phyloP scores from a whole-genome alignment of 2,888 invertebrate genomes.

The Gari tellinella region DNA sequence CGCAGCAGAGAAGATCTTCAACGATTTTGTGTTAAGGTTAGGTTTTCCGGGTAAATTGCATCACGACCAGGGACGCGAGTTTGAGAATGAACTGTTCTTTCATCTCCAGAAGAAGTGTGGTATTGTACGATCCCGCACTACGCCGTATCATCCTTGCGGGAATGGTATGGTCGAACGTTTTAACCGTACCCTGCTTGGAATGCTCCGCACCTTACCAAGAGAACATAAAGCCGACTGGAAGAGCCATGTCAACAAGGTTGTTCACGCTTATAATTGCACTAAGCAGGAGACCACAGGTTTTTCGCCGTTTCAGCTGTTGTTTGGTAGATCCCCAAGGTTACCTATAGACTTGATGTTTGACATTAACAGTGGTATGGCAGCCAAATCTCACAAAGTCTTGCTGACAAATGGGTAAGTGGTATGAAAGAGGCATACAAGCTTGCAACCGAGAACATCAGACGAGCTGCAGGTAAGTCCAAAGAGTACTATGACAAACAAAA shows the following conservation, averaged over 20 bases:
- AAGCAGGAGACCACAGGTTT: slow-evolving; percentile 41
- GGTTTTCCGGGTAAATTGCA: slow-evolving; percentile 52
- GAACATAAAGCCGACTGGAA: slow-evolving; percentile 46
- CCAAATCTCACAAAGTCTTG: slow-evolving; percentile 5
- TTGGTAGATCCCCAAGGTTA: slow-evolving; percentile 30
- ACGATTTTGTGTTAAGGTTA: slow-evolving; percentile 44
- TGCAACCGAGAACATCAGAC: slow-evolving; percentile 13
- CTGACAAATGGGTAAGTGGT: slow-evolving; percentile 16
- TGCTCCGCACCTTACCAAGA: slow-evolving; percentile 42
- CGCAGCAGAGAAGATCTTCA: slow-evolving; percentile 48
- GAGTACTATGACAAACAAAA: slow-evolving; percentile 20
- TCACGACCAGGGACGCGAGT: slow-evolving; percentile 58
- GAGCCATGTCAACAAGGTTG: slow-evolving; percentile 42
- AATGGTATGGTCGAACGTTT: slow-evolving; percentile 49
- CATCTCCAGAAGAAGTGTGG: slow-evolving; percentile 41
- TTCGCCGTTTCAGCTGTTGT: slow-evolving; percentile 42
- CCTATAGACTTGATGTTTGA: slow-evolving; percentile 40
- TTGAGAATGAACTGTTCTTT: slow-evolving; percentile 53
- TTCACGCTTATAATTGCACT: slow-evolving; percentile 61
- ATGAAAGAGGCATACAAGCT: slow-evolving; percentile 31
- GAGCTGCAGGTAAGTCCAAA: slow-evolving; percentile 17
- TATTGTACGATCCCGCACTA: slow-evolving; percentile 37
- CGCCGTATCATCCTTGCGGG: slow-evolving; percentile 56
- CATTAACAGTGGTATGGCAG: slow-evolving; percentile 5
- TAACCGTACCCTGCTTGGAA: slow-evolving; percentile 52